Evolutionary conservation across 2,113 vertebrate species (phyloP), one percentile per base, ranked within the genome.

Genomic region (Synodontis membranacea): DNA sequence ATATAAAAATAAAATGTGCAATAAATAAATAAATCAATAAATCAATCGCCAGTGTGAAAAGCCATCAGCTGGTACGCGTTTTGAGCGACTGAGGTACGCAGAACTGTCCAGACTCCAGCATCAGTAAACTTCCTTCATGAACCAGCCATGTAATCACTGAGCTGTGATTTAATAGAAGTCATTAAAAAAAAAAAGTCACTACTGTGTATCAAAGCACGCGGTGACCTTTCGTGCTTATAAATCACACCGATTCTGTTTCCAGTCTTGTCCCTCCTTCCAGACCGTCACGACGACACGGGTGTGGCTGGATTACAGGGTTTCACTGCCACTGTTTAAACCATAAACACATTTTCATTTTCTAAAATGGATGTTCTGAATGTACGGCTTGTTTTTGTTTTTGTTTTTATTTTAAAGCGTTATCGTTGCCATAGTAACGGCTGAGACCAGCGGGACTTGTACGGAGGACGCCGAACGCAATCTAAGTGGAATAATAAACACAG

Each of bases 161-260:
- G 3, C 56, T 72, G 56, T 84, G 82, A 88, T 88, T 90, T 88
- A 86, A 90, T 88, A 78, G 85, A 85, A 82, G 84, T 81, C 84
- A 54, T 89, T 48, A 10, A 48, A 48, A 88, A 90, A 89, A 89
- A 90, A 88, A 83, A 87, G 84, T 79, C 84, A 81, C 48, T 62
- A 75, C 80, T 75, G 76, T 82, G 89, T 82, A 89, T 89, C 78
- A 86, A 89, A 88, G 88, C 56, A 76, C 83, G 78, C 89, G 21
- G 86, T 93, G 93, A 95, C 94, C 94, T 95, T 95, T 52, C 83
- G 86, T 85, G 74, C 84, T 92, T 91, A 92, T 94, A 94, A 94
- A 94, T 95, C 94, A 94, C 88, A 66, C 28, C 85, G 93, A 90
- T 92, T 94, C 90, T 88, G 89, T 91, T 93, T 94, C 92, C 93